phyloP scores from a whole-genome alignment of 1,140 invertebrate species.

The Apocrypta bakeri region DNA sequence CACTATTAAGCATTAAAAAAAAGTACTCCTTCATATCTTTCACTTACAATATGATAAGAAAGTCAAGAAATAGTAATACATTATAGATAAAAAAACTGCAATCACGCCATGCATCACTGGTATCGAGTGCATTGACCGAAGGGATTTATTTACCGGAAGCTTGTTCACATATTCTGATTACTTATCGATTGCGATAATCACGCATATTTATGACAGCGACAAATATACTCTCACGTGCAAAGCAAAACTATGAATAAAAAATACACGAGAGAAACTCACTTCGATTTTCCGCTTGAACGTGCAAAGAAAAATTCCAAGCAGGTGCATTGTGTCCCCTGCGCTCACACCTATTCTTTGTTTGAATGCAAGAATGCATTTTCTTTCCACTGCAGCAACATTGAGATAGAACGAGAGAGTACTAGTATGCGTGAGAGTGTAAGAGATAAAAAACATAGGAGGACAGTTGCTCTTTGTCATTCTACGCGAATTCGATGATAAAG shows the following conservation, averaged over 20 bases:
- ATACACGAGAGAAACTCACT: not conserved
- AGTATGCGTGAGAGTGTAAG: no score
- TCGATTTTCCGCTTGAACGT: not conserved
- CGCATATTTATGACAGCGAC: constrained; percentile 12
- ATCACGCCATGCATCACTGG: not conserved
- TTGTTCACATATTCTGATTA: constrained; percentile 32
- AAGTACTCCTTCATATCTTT: not conserved
- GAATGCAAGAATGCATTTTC: not conserved
- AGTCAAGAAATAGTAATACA: constrained; percentile 14
- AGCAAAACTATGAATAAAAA: not conserved
- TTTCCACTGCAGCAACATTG: no score
- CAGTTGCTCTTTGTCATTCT: constrained; percentile 18
- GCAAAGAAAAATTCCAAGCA: not conserved
- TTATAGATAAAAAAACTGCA: not conserved
- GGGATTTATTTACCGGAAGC: constrained; percentile 16
- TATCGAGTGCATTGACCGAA: not conserved
- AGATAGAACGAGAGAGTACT: no score
- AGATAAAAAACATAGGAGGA: no score
- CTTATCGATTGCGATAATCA: constrained; percentile 44
- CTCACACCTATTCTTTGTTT: not conserved
- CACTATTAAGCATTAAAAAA: not conserved
- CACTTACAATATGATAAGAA: not conserved
- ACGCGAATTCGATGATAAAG: not conserved
- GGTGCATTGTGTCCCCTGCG: not conserved
- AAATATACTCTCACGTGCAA: not conserved